These are phyloP conservation scores for Synanthedon vespiformis DNA, from an alignment of 2,888 invertebrate species.

Conservation along the genomic window DNA sequence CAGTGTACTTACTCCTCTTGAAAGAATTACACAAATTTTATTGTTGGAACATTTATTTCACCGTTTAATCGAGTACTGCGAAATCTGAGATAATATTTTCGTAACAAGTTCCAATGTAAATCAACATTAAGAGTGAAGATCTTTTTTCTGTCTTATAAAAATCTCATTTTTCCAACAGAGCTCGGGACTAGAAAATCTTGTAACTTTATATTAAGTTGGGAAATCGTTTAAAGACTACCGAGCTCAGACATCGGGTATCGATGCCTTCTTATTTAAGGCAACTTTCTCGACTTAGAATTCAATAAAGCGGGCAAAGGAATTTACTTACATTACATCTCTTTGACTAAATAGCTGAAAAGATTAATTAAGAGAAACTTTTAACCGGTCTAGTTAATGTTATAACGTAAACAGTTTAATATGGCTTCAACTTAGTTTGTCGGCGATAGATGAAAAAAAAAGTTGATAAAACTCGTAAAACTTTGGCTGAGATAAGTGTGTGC, in stretches of 20 bases:
- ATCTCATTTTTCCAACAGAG: slow-evolving; percentile 20
- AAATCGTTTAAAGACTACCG: slow-evolving; percentile 49
- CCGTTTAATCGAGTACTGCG: not conserved
- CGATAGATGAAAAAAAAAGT: slow-evolving; percentile 7
- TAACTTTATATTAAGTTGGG: slow-evolving; percentile 54
- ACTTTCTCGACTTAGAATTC: slow-evolving; percentile 58
- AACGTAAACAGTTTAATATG: slow-evolving; percentile 40
- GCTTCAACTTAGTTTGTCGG: slow-evolving; percentile 25
- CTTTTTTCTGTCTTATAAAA: not conserved
- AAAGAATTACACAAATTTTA: not conserved
- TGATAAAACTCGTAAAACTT: slow-evolving; percentile 2
- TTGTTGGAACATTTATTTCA: not conserved
- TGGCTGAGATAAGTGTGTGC: not conserved
- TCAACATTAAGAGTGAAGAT: not conserved
- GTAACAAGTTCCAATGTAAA: not conserved
- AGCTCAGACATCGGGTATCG: slow-evolving; percentile 49
- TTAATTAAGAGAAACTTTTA: slow-evolving; percentile 59
- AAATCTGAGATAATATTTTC: not conserved
- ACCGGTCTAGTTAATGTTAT: slow-evolving; percentile 38
- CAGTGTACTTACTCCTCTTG: not conserved
- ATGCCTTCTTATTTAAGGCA: slow-evolving; percentile 58
- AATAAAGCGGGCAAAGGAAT: slow-evolving; percentile 59
- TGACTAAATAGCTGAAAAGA: slow-evolving; percentile 64
- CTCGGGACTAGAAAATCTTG: slow-evolving; percentile 37
- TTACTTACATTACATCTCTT: slow-evolving; percentile 44